Evolutionary conservation across 2,888 invertebrate species (phyloP).

Genomic region (Lordiphosa andalusiaca): DNA sequence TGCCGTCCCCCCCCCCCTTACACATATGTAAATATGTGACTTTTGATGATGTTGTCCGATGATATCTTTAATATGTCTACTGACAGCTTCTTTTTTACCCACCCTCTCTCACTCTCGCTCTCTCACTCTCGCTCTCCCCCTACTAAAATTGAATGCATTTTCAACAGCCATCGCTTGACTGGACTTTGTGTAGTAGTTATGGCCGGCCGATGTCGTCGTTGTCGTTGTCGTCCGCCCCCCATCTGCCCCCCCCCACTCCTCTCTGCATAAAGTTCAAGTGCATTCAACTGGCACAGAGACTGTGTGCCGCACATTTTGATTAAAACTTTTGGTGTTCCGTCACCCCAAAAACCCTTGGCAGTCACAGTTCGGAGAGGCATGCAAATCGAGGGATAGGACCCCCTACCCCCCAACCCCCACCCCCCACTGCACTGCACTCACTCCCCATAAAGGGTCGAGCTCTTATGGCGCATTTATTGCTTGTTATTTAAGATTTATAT

Average conservation of each 20-base stretch:
- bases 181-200: constrained; percentile 26
- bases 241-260: background rate
- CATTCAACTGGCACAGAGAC: constrained; percentile 28
- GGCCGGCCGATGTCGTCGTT: constrained; percentile 3
- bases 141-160: constrained; percentile 37
- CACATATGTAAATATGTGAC: too few species aligned
- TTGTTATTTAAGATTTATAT: constrained; percentile 72
- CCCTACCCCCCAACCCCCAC: background rate
- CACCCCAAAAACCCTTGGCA: background rate
- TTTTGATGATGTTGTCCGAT: background rate
- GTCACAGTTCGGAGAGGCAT: constrained; percentile 14
- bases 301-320: constrained; percentile 59
- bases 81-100: background rate
- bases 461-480: constrained; percentile 58
- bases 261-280: constrained; percentile 42
- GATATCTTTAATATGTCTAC: constrained; percentile 1
- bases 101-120: background rate
- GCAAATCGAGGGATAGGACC: constrained; percentile 37
- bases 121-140: background rate
- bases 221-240: too few species aligned
- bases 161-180: constrained; percentile 33
- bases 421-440: too few species aligned
- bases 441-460: background rate
- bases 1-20: too few species aligned
- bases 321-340: constrained; percentile 49